Percentiles rank a stretch among this genome's conserved stretches.
These are phyloP conservation scores for Hypocryptadius cinnamomeus DNA, from an alignment of 2,113 vertebrate genomes.

Conservation along the genomic window DNA sequence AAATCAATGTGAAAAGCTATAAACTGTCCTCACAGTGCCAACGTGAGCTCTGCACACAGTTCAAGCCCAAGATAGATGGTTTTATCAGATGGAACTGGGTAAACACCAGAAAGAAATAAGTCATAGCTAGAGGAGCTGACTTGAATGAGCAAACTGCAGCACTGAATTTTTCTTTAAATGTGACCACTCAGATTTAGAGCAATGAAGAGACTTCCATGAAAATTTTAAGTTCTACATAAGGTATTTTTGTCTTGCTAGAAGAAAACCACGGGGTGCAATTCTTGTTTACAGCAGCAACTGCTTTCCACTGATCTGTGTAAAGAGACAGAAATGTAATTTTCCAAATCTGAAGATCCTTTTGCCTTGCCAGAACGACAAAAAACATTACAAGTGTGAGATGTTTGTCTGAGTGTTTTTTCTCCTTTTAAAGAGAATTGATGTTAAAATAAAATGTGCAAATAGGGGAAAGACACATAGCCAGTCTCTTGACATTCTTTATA, in stretches of 20 bases:
- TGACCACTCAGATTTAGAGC: neutral
- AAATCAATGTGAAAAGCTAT: neutral
- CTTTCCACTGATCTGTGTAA: neutral
- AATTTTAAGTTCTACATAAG: neutral
- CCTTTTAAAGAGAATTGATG: neutral
- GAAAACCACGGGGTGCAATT: neutral
- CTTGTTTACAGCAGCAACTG: neutral
- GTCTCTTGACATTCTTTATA: neutral
- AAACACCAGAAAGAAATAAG: neutral
- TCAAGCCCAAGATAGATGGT: neutral
- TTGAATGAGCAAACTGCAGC: neutral
- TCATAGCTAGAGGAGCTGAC: neutral
- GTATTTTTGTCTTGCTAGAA: neutral
- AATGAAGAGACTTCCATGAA: neutral
- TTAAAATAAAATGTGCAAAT: neutral
- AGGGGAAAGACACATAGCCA: neutral
- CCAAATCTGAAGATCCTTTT: neutral
- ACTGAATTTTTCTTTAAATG: neutral
- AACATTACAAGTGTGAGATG: neutral
- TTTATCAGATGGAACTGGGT: neutral
- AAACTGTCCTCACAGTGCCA: neutral
- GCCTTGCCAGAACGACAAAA: neutral
- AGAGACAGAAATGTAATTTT: neutral
- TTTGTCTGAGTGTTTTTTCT: neutral
- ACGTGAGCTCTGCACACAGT: neutral